Evolutionary conservation across 2,888 invertebrate species (phyloP), one percentile per base, ranked within the genome.

Genomic region (Acrocyrtus sp.): DNA sequence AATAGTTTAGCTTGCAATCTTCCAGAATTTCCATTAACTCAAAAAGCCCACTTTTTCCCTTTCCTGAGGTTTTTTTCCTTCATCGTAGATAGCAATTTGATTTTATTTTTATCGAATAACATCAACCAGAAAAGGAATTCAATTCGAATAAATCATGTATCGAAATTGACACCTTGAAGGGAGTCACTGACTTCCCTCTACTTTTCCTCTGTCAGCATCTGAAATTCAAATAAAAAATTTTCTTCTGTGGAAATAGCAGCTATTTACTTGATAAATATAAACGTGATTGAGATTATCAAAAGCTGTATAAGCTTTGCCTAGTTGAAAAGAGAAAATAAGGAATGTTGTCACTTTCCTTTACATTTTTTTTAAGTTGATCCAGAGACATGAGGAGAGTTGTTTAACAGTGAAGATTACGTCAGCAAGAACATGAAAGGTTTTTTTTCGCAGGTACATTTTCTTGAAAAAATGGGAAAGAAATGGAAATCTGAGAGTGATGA

Each of bases 401-500:
- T 21, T 24, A 22, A 50, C 50, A 12, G 50, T 3, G 22, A 50
- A 50, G 6, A 8, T 4, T 50, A 10, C 50, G 3, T 26, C 17
- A 15, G n/a, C 19, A 6, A 24, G 50, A 22, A 6, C 22, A 50
- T 12, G 50, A 24, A 50, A 50, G 26, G 15, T 50, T 24, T 12
- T 10, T 15, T 22, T 50, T 50, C 24, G 22, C 22, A 50, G 12
- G 15, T 15, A 26, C 50, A 50, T 50, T 26, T 56, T 34, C 39
- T 15, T 45, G 22, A 24, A 19, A 43, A 53, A 41, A 17, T 26
- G 51, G 53, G 26, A 27, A 60, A 63, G n/a, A n/a, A n/a, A 63
- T 63, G 63, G 63, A 63, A 53, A 63, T 63, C 43, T 26, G 63
- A 63, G 63, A 51, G 53, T 63, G 63, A 63, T 63, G 63, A 63